A percentile compares a stretch with the other conserved stretches of the same genome.
These are phyloP conservation scores for Plebejus anna DNA, from an alignment of 2,888 invertebrate species.

Conservation along the genomic window DNA sequence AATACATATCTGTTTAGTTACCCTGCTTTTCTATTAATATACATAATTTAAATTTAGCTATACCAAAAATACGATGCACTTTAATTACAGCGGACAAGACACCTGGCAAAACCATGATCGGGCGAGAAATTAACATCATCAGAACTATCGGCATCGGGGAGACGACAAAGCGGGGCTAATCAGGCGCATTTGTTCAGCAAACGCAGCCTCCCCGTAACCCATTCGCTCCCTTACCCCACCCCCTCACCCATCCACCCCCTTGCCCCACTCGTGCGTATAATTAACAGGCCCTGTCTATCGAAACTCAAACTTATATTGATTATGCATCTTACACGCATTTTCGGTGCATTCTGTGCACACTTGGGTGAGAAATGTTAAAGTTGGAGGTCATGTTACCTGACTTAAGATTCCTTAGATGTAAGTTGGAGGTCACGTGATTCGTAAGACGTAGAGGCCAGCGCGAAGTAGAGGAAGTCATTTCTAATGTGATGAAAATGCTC, in stretches of 20 bases:
- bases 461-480: background rate
- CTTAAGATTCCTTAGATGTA: too few species aligned
- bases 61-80: background rate
- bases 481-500: background rate
- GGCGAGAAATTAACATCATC: slow-evolving; percentile 25
- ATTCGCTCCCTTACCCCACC: slow-evolving; percentile 35
- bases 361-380: too few species aligned
- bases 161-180: slow-evolving; percentile 69
- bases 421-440: too few species aligned
- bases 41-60: too few species aligned
- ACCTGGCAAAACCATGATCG: slow-evolving; percentile 23
- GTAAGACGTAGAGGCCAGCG: too few species aligned
- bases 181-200: slow-evolving; percentile 73
- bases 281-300: slow-evolving; percentile 59
- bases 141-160: slow-evolving; percentile 37
- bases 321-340: slow-evolving; percentile 31
- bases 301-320: slow-evolving; percentile 36
- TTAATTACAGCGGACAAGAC: background rate
- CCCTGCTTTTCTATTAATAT: too few species aligned
- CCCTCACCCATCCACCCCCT: slow-evolving; percentile 31
- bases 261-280: slow-evolving; percentile 56
- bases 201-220: slow-evolving; percentile 45
- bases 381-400: too few species aligned
- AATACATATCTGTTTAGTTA: background rate
- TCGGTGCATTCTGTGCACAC: background rate